Evolutionary conservation across 2,797 vertebrate species (phyloP).

Genomic region (Smutsia gigantea): DNA sequence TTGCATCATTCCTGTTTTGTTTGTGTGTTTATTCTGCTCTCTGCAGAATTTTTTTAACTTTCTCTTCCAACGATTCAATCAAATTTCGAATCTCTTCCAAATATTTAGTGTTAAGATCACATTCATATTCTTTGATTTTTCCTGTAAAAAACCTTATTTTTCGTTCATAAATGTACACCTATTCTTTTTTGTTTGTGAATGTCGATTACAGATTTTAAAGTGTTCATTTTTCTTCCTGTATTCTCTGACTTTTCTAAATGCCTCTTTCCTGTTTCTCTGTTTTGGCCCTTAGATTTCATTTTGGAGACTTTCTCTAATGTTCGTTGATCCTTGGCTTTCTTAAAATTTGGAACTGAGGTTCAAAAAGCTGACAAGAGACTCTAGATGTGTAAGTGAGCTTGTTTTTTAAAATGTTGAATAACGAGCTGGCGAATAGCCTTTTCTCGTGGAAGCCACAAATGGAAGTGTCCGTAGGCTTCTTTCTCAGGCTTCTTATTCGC

Average conservation of each 20-base stretch:
- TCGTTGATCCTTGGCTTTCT: neutral
- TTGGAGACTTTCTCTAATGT: neutral
- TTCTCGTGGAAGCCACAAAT: neutral
- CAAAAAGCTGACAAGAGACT: neutral
- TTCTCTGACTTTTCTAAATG: neutral
- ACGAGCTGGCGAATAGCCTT: neutral
- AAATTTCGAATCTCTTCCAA: neutral
- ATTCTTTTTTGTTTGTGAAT: neutral
- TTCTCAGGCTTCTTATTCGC: neutral
- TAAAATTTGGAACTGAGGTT: slow-evolving; percentile 8
- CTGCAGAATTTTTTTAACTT: neutral
- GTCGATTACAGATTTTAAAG: neutral
- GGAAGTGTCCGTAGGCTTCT: neutral
- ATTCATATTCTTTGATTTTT: slow-evolving; percentile 28
- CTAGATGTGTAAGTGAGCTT: neutral
- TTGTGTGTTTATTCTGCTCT: neutral
- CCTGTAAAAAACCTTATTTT: neutral
- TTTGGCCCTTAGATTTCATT: neutral
- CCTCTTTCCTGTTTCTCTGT: neutral
- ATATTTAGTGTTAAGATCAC: slow-evolving; percentile 8
- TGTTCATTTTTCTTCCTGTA: neutral
- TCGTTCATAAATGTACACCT: neutral
- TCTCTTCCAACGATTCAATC: neutral
- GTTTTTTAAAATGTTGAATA: neutral
- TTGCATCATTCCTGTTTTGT: neutral